phyloP scores from a whole-genome alignment of 1,140 invertebrate genomes.

The Aleiodes sp. region DNA sequence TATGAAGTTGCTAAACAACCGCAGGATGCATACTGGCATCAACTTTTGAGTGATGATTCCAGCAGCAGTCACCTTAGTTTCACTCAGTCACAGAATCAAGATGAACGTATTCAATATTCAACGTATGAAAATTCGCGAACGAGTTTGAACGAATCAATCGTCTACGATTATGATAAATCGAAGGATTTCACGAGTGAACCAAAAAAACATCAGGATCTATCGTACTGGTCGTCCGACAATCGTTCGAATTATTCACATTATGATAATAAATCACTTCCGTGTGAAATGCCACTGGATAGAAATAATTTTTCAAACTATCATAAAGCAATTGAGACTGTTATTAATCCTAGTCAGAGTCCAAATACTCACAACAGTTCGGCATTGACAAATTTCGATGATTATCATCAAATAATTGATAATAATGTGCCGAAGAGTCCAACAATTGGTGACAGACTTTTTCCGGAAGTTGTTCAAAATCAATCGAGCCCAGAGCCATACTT shows the following conservation, averaged over 20 bases:
- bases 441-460: conserved; percentile 16
- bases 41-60: conserved; percentile 65
- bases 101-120: conserved; percentile 14
- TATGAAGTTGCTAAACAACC: conserved; percentile 52
- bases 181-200: not conserved
- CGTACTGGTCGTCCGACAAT: conserved; percentile 35
- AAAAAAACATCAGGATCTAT: conserved; percentile 39
- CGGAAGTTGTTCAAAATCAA: conserved; percentile 25
- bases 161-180: not conserved
- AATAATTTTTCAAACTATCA: not conserved
- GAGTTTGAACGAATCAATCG: not conserved
- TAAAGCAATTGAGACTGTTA: conserved; percentile 10
- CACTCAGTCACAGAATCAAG: not conserved
- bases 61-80: conserved; percentile 58
- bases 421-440: conserved; percentile 42
- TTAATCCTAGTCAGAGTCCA: conserved; percentile 41
- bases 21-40: conserved; percentile 57
- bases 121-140: conserved; percentile 16
- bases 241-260: conserved; percentile 32
- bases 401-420: conserved; percentile 47
- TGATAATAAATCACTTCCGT: conserved; percentile 9
- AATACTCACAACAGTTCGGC: conserved; percentile 16
- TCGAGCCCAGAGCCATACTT: conserved; percentile 55
- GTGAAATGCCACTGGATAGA: conserved; percentile 6
- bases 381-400: conserved; percentile 45